Percentiles rank a stretch among this genome's conserved stretches.
Evolutionary conservation across 2,797 vertebrate species (phyloP).

Genomic region (Epinephelus malabaricus): DNA sequence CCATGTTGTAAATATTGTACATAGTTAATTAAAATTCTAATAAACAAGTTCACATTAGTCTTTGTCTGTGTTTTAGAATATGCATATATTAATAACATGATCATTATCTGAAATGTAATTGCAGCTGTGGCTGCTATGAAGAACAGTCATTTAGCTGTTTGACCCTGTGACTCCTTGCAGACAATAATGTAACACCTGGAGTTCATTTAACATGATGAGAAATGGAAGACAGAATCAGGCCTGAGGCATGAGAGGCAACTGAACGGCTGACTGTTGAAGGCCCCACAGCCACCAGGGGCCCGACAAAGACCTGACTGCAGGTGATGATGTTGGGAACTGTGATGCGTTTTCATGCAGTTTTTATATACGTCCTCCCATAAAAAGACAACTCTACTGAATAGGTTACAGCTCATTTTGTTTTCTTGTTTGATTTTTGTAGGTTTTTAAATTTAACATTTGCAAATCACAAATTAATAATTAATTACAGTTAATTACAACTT

Average conservation of each 20-base stretch:
- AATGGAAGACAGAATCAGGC: not conserved
- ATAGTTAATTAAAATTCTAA: not conserved
- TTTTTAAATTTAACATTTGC: no score
- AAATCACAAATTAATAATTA: no score
- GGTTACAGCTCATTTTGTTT: no score
- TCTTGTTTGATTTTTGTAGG: no score
- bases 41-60: not conserved
- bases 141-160: not conserved
- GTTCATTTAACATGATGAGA: not conserved
- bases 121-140: not conserved
- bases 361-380: not conserved
- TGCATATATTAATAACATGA: not conserved
- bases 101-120: not conserved
- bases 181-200: not conserved
- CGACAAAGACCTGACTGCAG: not conserved
- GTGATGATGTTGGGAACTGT: not conserved
- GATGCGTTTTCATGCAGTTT: not conserved
- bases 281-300: not conserved
- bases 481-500: not conserved
- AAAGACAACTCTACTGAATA: no score
- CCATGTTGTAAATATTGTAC: constrained; percentile 11
- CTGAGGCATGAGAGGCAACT: not conserved
- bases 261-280: not conserved
- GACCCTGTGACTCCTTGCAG: not conserved
- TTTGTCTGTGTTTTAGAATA: not conserved